Base-by-base conservation (phyloP, 2,797 vertebrate genomes). In the Avahi laniger region DNA sequence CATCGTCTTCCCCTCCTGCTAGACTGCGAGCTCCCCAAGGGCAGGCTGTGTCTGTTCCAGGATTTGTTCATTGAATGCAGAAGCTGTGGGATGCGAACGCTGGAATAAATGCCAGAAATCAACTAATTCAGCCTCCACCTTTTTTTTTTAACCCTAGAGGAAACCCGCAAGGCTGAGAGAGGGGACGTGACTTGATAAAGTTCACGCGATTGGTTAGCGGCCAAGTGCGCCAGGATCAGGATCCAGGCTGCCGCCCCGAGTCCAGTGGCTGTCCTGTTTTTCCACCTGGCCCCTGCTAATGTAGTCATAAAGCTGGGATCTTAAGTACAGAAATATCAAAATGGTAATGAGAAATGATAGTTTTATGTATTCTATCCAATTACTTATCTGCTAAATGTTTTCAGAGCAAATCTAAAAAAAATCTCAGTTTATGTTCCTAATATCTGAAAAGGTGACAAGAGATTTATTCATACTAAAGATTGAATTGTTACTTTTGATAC, bases 351-450 rank as follows among this genome's bases (percentile, higher is more conserved):
- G 18, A 92, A 90, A 88, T 72, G 1, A 41, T 61, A 50, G 41
- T 15, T 54, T 84, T 73, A 61, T 46, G 20, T 18, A 50, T 90
- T 87, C 15, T 8, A 63, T 28, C 15, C 84, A 86, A 79, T 84
- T 79, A 76, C 38, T 81, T 72, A 72, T 11, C 46, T 54, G n/a
- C 33, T 72, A 72, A 78, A 73, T 82, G 54, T 75, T 89, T 95
- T 91, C 61, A 91, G 81, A 92, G 80, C 28, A 97, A 85, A 96
- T 89, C 24, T 52, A 26, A 28, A 93, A 78, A n/a, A n/a, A 65
- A 61, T 38, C 33, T 79, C 79, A 9, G 24, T 70, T 96, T 89
- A 50, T 78, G 12, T 70, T 88, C 38, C n/a, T 83, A 15, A 61
- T 75, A 93, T 63, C 59, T 84, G n/a, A 93, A 87, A 87, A 91